These are phyloP conservation scores for Araneus ventricosus DNA, from an alignment of 1,140 invertebrate species.

Conservation along the genomic window DNA sequence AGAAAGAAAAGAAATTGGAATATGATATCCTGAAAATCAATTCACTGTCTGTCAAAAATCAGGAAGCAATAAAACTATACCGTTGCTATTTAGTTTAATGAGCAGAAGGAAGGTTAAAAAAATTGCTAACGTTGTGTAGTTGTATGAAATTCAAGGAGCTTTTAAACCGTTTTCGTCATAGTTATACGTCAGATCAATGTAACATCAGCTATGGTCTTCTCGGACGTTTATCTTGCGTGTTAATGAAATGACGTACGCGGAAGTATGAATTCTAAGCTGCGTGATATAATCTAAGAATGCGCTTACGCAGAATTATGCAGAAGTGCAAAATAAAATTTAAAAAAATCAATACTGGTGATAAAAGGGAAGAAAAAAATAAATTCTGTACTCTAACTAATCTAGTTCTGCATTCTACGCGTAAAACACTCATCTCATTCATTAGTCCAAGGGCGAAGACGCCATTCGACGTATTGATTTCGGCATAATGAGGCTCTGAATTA, in stretches of 20 bases:
- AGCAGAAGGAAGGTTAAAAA: not conserved
- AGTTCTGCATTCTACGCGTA: not conserved
- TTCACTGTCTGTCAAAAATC: too few species aligned
- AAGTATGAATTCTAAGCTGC: not conserved
- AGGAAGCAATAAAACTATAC: too few species aligned
- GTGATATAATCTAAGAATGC: slow-evolving; percentile 13
- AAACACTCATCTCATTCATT: slow-evolving; percentile 19
- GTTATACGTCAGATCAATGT: not conserved
- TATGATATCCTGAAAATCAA: too few species aligned
- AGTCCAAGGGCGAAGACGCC: not conserved
- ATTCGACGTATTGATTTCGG: not conserved
- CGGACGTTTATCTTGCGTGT: not conserved
- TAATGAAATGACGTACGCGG: slow-evolving; percentile 18
- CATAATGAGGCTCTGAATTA: not conserved
- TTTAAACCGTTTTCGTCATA: not conserved
- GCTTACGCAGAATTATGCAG: not conserved
- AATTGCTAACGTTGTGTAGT: not conserved
- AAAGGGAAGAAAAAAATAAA: not conserved
- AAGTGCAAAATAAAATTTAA: not conserved
- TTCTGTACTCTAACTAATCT: not conserved
- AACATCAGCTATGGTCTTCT: not conserved
- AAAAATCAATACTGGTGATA: not conserved
- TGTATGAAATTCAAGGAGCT: not conserved
- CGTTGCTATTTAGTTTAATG: not conserved
- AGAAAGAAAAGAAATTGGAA: too few species aligned